Base-by-base conservation (phyloP, 2,797 vertebrate genomes). In the Heliangelus exortis region DNA sequence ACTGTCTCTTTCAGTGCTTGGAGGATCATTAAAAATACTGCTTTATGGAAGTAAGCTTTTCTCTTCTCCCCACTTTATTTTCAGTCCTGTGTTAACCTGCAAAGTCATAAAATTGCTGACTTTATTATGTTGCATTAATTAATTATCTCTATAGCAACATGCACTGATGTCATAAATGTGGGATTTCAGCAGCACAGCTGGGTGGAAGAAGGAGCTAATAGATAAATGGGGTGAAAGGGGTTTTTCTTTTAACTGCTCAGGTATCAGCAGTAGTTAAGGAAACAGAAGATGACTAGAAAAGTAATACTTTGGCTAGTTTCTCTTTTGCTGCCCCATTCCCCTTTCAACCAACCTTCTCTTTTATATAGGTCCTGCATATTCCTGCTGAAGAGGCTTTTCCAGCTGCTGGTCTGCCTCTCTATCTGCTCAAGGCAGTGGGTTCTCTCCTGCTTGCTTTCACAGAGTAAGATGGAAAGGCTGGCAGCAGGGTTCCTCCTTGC, bases 81-180 rank as follows among this genome's bases (percentile, higher is more conserved):
- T 55, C 54, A 92, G 68, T 67, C 41, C 47, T 48, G 51, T 4
- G 28, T 73, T 95, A 90, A 90, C 81, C 84, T 76, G 76, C 43
- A 34, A 87, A 92, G 90, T 75, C 82, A 86, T 65, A 82, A 86
- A 92, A 91, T 47, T 87, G 81, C 81, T 89, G 86, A 90, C 92
- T 95, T 90, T 61, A 82, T 92, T 87, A 92, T 80, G 89, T 96
- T 91, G 87, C 51, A 23, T 94, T 95, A 96, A 96, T 96, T 96
- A 96, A 95, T 96, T 92, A 95, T 91, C 89, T 92, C 94, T 95
- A 85, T 91, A 94, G 87, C 84, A 96, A 94, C 92, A n/a, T 73
- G 66, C 28, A 22, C 48, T 71, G 84, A 72, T 95, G 73, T 48
- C 79, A 88, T 66, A 91, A 96, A 94, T 66, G 69, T 28, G 69